A percentile compares a stretch with the other conserved stretches of the same genome.
Conservation (phyloP, 2,888 invertebrate species). For the Clostera curtula region DNA sequence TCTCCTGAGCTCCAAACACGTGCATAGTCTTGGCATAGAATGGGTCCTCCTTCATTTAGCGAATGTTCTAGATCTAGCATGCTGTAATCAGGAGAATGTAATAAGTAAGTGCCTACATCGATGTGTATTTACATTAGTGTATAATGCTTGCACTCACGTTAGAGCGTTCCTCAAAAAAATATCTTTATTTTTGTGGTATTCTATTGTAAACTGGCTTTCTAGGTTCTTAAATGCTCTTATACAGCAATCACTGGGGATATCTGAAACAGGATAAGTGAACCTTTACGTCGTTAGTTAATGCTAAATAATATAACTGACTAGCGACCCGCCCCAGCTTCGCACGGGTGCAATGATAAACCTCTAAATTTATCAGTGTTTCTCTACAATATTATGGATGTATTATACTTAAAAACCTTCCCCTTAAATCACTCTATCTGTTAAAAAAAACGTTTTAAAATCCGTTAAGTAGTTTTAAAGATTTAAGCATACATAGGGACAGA, state of each 20-base stretch:
- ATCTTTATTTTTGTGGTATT: slow-evolving; percentile 43
- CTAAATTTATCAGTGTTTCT: too few relatives aligned
- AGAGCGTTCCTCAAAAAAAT: slow-evolving; percentile 43
- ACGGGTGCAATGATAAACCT: too few relatives aligned
- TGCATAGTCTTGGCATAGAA: slow-evolving; percentile 52
- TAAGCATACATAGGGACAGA: too few relatives aligned
- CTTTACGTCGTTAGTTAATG: neutral
- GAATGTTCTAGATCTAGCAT: slow-evolving; percentile 48
- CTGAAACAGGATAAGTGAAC: slow-evolving; percentile 27
- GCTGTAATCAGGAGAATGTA: slow-evolving; percentile 30
- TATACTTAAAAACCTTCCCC: too few relatives aligned
- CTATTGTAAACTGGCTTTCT: slow-evolving; percentile 35
- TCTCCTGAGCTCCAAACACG: slow-evolving; percentile 35
- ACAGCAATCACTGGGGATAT: slow-evolving; percentile 47
- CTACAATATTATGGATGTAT: too few relatives aligned
- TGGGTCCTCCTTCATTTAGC: slow-evolving; percentile 34
- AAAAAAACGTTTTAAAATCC: too few relatives aligned
- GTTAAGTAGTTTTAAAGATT: too few relatives aligned
- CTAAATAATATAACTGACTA: neutral
- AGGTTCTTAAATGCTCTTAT: slow-evolving; percentile 40
- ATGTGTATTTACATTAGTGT: neutral
- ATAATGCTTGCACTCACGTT: slow-evolving; percentile 27
- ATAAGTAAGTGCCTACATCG: too few relatives aligned
- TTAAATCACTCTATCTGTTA: too few relatives aligned
- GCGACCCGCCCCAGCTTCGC: too few relatives aligned